phyloP scores from a whole-genome alignment of 2,888 invertebrate species.

The Hololepta plana region DNA sequence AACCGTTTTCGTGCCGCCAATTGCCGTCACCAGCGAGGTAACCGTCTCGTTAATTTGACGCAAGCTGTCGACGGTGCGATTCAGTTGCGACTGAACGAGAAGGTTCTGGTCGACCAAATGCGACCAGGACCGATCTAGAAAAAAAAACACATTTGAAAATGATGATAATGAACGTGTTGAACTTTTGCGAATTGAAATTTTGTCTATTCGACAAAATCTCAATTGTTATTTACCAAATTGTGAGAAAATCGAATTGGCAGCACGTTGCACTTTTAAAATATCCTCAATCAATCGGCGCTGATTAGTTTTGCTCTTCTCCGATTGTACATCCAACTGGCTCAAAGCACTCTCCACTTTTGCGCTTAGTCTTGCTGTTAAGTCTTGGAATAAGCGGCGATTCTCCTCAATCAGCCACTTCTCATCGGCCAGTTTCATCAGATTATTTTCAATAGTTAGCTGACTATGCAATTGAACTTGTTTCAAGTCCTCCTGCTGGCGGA shows the following conservation, averaged over 20 bases:
- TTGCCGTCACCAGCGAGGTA: conserved; percentile 20
- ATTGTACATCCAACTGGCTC: conserved; percentile 30
- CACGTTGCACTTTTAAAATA: conserved; percentile 32
- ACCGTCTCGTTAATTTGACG: conserved; percentile 36
- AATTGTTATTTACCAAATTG: conserved; percentile 35
- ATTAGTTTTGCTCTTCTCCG: conserved; percentile 28
- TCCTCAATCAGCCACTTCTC: conserved; percentile 40
- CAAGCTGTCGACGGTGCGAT: too few species aligned
- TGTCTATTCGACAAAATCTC: too few species aligned
- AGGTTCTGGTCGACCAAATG: conserved; percentile 29
- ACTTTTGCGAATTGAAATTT: too few species aligned
- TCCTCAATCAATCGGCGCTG: conserved; percentile 36
- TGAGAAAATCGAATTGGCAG: conserved; percentile 33
- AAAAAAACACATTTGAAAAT: too few species aligned
- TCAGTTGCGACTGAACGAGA: too few species aligned
- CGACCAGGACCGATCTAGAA: conserved; percentile 24
- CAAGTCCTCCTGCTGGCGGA: conserved; percentile 33
- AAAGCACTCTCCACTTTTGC: conserved; percentile 34
- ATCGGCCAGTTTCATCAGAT: conserved; percentile 34
- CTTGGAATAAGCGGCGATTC: conserved; percentile 34
- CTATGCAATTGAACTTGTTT: conserved; percentile 30
- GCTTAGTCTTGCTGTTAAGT: conserved; percentile 35
- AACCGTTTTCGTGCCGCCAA: conserved; percentile 20
- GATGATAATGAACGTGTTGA: too few species aligned
- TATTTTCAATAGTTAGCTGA: conserved; percentile 32